Conservation (phyloP, 2,797 vertebrate species). For the Smutsia temminckii region DNA sequence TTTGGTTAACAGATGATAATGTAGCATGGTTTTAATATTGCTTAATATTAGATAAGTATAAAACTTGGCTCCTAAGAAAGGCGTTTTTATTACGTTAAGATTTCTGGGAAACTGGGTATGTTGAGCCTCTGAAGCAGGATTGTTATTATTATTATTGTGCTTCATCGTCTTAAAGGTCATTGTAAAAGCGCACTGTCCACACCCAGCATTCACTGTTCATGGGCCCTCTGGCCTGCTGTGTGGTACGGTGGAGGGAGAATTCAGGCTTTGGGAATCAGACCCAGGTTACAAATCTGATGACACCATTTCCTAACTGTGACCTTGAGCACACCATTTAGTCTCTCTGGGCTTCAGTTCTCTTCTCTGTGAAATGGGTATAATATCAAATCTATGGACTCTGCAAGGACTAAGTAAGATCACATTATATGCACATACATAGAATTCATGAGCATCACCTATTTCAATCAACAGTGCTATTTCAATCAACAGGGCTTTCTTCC, state of each 20-base stretch:
- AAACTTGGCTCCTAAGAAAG: background rate
- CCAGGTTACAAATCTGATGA: too few species aligned
- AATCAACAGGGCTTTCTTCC: background rate
- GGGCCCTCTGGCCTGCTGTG: accelerated
- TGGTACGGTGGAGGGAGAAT: background rate
- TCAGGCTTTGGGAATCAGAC: background rate
- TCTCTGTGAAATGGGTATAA: background rate
- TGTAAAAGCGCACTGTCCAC: background rate
- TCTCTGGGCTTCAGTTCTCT: background rate
- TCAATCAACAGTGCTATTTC: too few species aligned
- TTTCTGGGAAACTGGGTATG: background rate
- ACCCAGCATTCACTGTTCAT: background rate
- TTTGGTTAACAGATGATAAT: background rate
- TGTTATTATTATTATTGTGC: background rate
- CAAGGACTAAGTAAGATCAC: background rate
- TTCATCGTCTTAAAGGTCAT: background rate
- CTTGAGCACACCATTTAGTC: background rate
- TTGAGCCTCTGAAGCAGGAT: background rate
- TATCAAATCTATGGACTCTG: background rate
- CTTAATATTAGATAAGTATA: background rate
- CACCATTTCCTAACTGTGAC: background rate
- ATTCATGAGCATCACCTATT: background rate
- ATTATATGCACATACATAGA: accelerated
- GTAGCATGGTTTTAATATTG: background rate
- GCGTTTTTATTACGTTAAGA: background rate